Percentiles rank a stretch among this genome's conserved stretches.
Evolutionary conservation across 2,888 invertebrate species (phyloP).

Genomic region (Timema podura): DNA sequence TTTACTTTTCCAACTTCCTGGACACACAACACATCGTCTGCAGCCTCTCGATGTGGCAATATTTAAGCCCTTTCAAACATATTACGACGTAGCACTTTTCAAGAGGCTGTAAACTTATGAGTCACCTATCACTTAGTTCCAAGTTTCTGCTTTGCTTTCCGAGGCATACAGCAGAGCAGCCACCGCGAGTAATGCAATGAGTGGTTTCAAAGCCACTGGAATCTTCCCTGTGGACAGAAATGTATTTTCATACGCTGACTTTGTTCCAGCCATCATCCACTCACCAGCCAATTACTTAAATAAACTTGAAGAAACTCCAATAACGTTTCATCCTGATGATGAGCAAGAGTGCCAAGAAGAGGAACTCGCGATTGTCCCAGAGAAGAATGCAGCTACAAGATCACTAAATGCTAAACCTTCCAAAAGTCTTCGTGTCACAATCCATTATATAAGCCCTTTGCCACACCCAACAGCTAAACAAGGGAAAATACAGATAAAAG

Average conservation of each 20-base stretch:
- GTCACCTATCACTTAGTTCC: slow-evolving; percentile 7
- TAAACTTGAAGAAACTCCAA: too few species aligned
- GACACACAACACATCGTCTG: slow-evolving; percentile 19
- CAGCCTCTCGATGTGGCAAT: slow-evolving; percentile 18
- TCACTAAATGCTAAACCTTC: neutral
- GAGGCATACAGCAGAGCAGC: slow-evolving; percentile 11
- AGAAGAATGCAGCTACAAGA: too few species aligned
- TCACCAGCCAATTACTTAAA: too few species aligned
- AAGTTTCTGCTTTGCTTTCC: neutral
- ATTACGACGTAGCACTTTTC: slow-evolving; percentile 11
- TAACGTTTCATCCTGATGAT: too few species aligned
- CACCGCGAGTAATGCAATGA: neutral
- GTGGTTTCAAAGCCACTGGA: slow-evolving; percentile 16
- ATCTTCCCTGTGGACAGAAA: slow-evolving; percentile 8
- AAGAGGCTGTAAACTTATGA: slow-evolving; percentile 15
- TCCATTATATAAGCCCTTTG: neutral
- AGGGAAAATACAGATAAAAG: neutral
- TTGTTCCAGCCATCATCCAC: neutral
- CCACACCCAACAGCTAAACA: neutral
- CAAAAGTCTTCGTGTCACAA: neutral
- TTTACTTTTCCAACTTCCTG: slow-evolving; percentile 17
- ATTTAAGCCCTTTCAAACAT: slow-evolving; percentile 11
- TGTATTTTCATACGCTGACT: neutral
- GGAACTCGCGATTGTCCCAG: too few species aligned
- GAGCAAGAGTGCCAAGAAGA: too few species aligned